Evolutionary conservation across 2,888 invertebrate genomes (phyloP), one percentile per base, ranked within the genome.

Genomic region (Crocallis elinguaria): DNA sequence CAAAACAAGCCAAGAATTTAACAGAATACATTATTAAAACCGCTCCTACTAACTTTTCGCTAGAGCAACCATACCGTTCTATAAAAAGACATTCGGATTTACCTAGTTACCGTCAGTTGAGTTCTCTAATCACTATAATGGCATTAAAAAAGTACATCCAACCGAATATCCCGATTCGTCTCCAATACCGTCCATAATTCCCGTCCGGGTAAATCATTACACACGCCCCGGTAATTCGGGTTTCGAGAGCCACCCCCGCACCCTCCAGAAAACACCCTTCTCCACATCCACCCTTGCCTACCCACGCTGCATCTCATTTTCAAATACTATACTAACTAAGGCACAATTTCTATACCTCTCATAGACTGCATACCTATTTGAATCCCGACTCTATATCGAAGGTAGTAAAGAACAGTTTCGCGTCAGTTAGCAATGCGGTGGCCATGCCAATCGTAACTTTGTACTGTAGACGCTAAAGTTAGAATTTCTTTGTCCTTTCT

Each of bases 161-260:
- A 54, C 60, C 57, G 66, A 66, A 65, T 66, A 69, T 77, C 79
- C 73, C 80, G 77, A 80, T 82, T 75, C 79, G 75, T 76, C 82
- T 81, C 80, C 88, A 79, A 89, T 90, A 84, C 84, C 82, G 79
- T 78, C 82, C 83, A 87, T 88, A 87, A 88, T 88, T 88, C 85
- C 23, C 83, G 79, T 68, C 83, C 84, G 85, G 90, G 89, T 86
- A 90, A 91, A 90, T 91, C 90, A 90, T 91, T 91, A 91, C 88
- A 87, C 79, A 88, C 89, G 91, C 88, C 86, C 86, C 81, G 88
- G 87, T 88, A 88, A 90, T 89, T 90, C 88, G 87, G 88, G 86
- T 88, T 88, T 85, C 83, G 87, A 87, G 85, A 81, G 77, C 75
- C 77, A 77, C 77, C 70, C 72, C 66, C 52, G 62, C 38, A 46